Conservation (phyloP, 2,113 vertebrate genomes). For the Dendropsophus ebraccatus region DNA sequence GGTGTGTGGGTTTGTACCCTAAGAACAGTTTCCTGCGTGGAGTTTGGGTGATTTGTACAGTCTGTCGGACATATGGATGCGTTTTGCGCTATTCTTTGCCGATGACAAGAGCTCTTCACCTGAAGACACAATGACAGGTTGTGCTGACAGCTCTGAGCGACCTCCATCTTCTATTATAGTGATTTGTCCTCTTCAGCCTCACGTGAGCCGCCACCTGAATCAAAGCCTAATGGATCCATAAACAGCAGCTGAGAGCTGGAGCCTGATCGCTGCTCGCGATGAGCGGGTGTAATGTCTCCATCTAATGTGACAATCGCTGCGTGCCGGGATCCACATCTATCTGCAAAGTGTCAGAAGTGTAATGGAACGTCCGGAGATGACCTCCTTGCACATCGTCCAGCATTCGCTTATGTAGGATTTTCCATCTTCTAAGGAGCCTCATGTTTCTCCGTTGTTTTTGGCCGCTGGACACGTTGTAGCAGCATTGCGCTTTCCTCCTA, state of each 20-base stretch:
- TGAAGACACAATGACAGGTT: constrained; percentile 11
- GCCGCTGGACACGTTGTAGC: neutral
- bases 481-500: neutral
- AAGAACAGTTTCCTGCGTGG: neutral
- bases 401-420: too few relatives aligned
- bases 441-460: neutral
- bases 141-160: neutral
- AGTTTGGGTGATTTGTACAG: neutral
- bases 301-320: neutral
- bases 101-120: neutral
- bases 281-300: neutral
- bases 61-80: neutral
- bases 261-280: neutral
- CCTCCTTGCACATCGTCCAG: neutral
- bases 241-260: neutral
- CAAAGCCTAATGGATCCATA: constrained; percentile 16
- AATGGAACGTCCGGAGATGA: too few relatives aligned
- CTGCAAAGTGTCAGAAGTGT: too few relatives aligned
- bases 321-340: neutral
- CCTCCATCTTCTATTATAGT: neutral
- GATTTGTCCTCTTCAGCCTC: neutral
- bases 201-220: neutral
- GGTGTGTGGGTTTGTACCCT: too few relatives aligned
- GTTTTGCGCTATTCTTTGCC: neutral
- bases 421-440: neutral